phyloP scores from a whole-genome alignment of 2,113 vertebrate species.

The Collichthys lucidus region DNA sequence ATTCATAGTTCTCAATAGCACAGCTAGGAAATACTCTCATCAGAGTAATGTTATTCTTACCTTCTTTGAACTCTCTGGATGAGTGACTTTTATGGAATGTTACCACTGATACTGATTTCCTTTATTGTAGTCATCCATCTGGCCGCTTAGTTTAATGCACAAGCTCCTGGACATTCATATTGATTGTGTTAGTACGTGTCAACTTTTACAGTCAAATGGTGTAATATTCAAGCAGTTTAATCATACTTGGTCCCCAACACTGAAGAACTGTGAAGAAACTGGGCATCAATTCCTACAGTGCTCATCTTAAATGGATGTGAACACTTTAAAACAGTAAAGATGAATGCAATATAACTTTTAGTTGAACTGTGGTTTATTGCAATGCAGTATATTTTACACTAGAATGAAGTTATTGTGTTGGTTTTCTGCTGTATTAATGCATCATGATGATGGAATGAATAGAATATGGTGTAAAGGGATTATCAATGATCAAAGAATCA shows the following conservation, averaged over 20 bases:
- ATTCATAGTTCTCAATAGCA: slow-evolving; percentile 12
- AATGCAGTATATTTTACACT: too few relatives aligned
- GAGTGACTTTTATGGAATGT: slow-evolving; percentile 20
- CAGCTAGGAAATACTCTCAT: slow-evolving; percentile 23
- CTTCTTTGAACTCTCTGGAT: slow-evolving; percentile 21
- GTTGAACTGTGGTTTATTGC: too few relatives aligned
- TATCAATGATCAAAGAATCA: too few relatives aligned
- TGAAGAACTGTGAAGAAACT: neutral
- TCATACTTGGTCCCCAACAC: neutral
- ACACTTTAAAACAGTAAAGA: too few relatives aligned
- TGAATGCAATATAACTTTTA: too few relatives aligned
- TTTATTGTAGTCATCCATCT: slow-evolving; percentile 5
- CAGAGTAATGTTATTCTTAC: slow-evolving; percentile 28
- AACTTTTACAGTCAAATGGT: neutral
- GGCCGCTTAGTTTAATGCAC: neutral
- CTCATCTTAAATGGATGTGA: too few relatives aligned
- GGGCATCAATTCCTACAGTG: too few relatives aligned
- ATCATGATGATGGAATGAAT: too few relatives aligned
- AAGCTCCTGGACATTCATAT: neutral
- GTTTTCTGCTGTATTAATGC: too few relatives aligned
- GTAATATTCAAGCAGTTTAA: neutral
- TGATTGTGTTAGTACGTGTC: neutral
- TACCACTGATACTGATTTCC: slow-evolving; percentile 17
- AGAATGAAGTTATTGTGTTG: too few relatives aligned
- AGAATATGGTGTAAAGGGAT: too few relatives aligned